These are phyloP conservation scores for Hapalemur alaotrensis DNA, from an alignment of 2,797 vertebrate genomes.

Conservation along the genomic window DNA sequence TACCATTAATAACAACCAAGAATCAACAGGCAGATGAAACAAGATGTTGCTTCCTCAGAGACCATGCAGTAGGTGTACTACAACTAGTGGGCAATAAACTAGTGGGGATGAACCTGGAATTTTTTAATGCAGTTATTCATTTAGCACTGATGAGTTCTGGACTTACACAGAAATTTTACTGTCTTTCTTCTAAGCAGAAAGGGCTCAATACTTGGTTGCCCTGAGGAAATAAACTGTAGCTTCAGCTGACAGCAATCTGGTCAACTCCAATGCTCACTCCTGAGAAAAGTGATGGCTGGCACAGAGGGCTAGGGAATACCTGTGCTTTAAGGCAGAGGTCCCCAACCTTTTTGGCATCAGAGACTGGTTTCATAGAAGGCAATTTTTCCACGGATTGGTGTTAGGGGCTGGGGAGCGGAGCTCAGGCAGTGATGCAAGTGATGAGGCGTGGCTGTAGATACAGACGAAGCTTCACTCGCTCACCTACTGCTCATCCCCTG, in stretches of 20 bases:
- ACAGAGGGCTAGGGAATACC: background rate
- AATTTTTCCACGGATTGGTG: too few species aligned
- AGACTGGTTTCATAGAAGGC: too few species aligned
- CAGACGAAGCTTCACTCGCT: too few species aligned
- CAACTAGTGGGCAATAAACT: background rate
- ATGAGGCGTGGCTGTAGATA: too few species aligned
- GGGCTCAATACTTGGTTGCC: background rate
- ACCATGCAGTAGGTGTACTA: background rate
- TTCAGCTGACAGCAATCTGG: background rate
- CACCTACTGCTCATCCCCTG: too few species aligned
- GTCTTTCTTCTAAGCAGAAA: background rate
- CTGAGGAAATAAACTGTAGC: background rate
- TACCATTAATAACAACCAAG: conserved; percentile 8
- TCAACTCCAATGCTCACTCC: background rate
- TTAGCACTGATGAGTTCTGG: background rate
- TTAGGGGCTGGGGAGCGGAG: too few species aligned
- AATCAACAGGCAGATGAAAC: background rate
- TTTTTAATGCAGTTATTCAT: background rate
- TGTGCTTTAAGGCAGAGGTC: background rate
- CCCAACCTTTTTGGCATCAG: too few species aligned
- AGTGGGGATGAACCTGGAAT: background rate
- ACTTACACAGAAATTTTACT: background rate
- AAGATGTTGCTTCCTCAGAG: background rate
- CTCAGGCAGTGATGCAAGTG: too few species aligned
- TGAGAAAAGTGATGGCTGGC: background rate